Percentiles rank a stretch among this genome's conserved stretches.
phyloP scores from a whole-genome alignment of 2,888 invertebrate species.

The Polyploca ridens region DNA sequence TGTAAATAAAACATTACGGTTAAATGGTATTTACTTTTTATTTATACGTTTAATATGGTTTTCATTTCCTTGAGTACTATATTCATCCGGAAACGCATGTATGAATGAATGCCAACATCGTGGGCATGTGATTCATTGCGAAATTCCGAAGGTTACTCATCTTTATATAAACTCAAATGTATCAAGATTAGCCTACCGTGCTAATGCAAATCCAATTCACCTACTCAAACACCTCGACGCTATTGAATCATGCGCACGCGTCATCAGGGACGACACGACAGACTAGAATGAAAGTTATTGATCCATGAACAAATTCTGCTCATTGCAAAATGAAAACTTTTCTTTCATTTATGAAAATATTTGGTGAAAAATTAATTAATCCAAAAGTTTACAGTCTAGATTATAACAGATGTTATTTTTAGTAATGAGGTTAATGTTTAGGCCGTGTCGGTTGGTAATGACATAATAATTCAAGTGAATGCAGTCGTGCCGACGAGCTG shows the following conservation, averaged over 20 bases:
- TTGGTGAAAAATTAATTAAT: not conserved
- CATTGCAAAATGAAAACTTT: no score
- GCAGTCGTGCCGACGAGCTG: conserved; percentile 54
- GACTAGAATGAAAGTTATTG: no score
- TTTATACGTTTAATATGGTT: conserved; percentile 59
- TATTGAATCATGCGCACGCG: not conserved
- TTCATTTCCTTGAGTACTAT: conserved; percentile 49
- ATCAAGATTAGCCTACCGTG: not conserved
- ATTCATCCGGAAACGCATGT: conserved; percentile 1
- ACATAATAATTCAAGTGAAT: conserved; percentile 72
- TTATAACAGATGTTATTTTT: not conserved
- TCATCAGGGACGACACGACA: no score
- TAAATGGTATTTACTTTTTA: conserved; percentile 69
- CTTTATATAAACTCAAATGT: not conserved
- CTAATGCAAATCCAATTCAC: no score
- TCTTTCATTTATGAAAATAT: no score
- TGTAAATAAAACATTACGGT: conserved; percentile 70
- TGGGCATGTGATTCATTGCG: not conserved
- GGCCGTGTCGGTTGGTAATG: conserved; percentile 60
- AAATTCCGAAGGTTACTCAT: not conserved
- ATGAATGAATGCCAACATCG: not conserved
- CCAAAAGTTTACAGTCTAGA: not conserved
- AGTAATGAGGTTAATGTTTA: conserved; percentile 59
- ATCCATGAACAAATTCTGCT: no score
- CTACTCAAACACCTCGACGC: not conserved